Conservation (phyloP, 2,797 vertebrate genomes). For the Pteronotus mesoamericanus region DNA sequence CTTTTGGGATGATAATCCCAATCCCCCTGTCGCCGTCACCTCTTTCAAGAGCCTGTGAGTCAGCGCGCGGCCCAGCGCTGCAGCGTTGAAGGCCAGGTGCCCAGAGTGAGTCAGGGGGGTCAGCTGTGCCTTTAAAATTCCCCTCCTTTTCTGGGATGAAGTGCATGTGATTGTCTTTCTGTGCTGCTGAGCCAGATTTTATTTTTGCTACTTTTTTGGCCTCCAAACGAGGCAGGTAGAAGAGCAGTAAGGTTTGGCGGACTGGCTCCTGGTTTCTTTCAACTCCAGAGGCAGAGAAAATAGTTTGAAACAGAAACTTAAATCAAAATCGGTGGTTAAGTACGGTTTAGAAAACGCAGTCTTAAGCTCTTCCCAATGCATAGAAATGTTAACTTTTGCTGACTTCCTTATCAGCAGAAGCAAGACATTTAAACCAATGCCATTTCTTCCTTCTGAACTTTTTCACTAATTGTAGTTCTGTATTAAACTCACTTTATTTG, state of each 20-base stretch:
- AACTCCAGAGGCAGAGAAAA: neutral
- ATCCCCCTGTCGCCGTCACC: neutral
- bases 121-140: neutral
- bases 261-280: neutral
- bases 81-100: neutral
- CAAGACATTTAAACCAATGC: neutral
- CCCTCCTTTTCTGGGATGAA: neutral
- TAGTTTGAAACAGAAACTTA: constrained; percentile 6
- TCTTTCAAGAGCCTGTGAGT: constrained; percentile 3
- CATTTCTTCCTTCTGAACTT: neutral
- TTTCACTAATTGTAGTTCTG: neutral
- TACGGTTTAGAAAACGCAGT: neutral
- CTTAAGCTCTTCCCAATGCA: neutral
- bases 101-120: neutral
- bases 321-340: neutral
- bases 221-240: neutral
- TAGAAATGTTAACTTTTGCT: neutral
- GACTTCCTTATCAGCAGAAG: neutral
- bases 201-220: neutral
- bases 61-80: neutral
- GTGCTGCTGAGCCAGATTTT: neutral
- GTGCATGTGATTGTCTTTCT: neutral
- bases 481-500: neutral
- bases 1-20: neutral
- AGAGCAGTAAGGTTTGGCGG: neutral